phyloP scores from a whole-genome alignment of 2,113 vertebrate species.

The Physeter macrocephalus region DNA sequence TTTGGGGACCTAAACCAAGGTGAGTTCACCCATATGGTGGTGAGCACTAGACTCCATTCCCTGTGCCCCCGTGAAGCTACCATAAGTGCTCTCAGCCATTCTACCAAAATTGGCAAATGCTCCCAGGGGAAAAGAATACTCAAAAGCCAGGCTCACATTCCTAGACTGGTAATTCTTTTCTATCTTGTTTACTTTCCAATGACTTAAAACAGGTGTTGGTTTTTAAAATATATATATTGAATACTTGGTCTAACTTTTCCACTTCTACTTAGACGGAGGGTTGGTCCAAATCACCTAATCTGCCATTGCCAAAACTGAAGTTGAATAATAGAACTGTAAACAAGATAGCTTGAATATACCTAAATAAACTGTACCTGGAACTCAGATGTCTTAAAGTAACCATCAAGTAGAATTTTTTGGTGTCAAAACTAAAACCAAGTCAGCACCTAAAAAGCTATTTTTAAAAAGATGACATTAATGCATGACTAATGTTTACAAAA shows the following conservation, averaged over 20 bases:
- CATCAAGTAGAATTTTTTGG: neutral
- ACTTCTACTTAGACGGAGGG: neutral
- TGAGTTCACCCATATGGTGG: neutral
- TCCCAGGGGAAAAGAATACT: neutral
- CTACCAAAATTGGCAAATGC: neutral
- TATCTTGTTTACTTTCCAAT: neutral
- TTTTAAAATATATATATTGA: neutral
- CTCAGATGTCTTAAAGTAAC: neutral
- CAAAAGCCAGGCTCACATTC: neutral
- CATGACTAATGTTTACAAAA: neutral
- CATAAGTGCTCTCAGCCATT: neutral
- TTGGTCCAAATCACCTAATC: neutral
- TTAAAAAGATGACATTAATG: neutral
- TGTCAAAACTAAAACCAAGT: neutral
- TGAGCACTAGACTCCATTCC: neutral
- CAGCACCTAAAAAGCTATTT: constrained; percentile 3
- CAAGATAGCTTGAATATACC: neutral
- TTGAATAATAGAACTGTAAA: neutral
- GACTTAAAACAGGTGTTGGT: neutral
- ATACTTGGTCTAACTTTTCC: neutral
- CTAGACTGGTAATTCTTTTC: neutral
- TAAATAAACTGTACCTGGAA: neutral
- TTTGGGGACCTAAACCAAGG: neutral
- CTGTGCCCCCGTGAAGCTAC: neutral
- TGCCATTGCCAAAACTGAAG: neutral